Base-by-base conservation (phyloP, 2,797 vertebrate species). In the Poeciliopsis turneri region DNA sequence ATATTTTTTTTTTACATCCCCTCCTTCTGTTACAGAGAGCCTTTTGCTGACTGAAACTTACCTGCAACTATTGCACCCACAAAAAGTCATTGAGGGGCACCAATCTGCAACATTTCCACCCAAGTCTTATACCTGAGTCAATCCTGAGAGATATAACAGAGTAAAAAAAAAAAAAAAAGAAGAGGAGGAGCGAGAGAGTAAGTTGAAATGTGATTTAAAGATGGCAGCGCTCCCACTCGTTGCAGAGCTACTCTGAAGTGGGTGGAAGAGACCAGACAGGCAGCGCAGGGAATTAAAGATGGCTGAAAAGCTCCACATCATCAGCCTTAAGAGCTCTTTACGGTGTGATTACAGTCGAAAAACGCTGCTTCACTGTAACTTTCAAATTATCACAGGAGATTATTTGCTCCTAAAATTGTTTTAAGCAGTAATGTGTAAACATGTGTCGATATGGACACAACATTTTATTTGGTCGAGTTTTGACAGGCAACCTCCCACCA, bases 121-220 rank as follows among this genome's bases (percentile, higher is more conserved):
- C 87, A 84, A 84, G 59, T 79, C 86, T 90, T 87, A 84, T 80
- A 78, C 79, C 16, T 28, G 73, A 89, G 84, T 92, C 81, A 83
- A 83, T 86, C 57, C 70, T 28, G 30, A 76, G 55, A 64, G 39
- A 55, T 20, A 33, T 45, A 64, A 79, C 11, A 82, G 82, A 84
- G 71, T 74, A 49, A 45, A 47, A 51, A 41, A 33, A 33, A 39
- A 39, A 39, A 41, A 41, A 41, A 51, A 64, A 64, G 49, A 80
- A 75, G 85, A 80, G 92, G 94, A 89, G 92, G 91, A 86, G 89
- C 59, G 15, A 83, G 76, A 39, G 74, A 86, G 82, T 41, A 73
- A 86, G 82, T 90, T 91, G 89, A 93, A 95, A 94, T 93, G 92
- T 94, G 93, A 94, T 94, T 92, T 90, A 91, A 93, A 93, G 93